phyloP scores from a whole-genome alignment of 2,113 vertebrate genomes.

The Haemorhous mexicanus region DNA sequence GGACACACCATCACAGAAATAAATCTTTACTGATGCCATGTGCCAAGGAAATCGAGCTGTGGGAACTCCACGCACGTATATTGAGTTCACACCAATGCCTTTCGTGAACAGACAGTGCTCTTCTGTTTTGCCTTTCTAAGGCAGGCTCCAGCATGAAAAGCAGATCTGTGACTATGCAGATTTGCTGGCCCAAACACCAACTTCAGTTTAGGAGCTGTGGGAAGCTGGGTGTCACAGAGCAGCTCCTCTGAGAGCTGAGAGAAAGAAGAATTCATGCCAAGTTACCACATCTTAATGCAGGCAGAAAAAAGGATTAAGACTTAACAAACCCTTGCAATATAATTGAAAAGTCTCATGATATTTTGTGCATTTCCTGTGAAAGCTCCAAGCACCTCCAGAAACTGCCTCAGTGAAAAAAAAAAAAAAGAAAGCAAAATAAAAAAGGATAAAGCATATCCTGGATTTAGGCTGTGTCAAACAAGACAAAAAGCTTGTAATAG shows the following conservation, averaged over 20 bases:
- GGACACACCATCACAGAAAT: not conserved
- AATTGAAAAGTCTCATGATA: conserved; percentile 8
- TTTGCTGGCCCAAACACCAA: conserved; percentile 15
- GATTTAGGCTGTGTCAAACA: not conserved
- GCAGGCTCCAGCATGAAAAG: conserved; percentile 17
- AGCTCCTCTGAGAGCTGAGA: not conserved
- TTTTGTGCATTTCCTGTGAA: not conserved
- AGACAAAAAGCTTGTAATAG: not conserved
- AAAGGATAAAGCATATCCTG: not conserved
- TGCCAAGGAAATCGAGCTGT: conserved; percentile 5
- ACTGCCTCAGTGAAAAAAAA: not conserved
- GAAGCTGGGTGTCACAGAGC: conserved; percentile 16
- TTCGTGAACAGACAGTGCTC: not conserved
- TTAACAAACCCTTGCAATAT: not conserved
- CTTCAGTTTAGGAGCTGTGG: conserved; percentile 15
- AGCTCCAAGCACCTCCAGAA: not conserved
- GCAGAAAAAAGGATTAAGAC: conserved; percentile 42
- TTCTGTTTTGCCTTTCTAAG: conserved; percentile 34
- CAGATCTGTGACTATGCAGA: conserved; percentile 50
- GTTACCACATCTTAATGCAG: not conserved
- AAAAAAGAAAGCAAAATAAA: not conserved
- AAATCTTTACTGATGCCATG: not conserved
- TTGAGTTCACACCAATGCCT: conserved; percentile 1
- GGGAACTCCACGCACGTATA: not conserved
- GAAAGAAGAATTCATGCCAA: conserved; percentile 26